Conservation (phyloP, 2,888 invertebrate species). For the Ctenicera cuprea region DNA sequence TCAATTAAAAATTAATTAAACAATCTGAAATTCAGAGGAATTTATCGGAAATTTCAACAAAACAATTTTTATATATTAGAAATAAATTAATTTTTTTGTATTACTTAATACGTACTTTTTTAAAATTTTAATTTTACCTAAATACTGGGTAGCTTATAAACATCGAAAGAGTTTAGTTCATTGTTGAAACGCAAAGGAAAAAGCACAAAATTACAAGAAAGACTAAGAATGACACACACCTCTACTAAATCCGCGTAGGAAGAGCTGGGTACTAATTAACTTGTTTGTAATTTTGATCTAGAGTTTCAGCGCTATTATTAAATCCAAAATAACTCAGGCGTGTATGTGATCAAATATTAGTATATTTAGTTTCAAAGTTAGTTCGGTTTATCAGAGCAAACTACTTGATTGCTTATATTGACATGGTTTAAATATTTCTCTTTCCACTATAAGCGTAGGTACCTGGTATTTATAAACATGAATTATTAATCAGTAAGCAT, state of each 20-base stretch:
- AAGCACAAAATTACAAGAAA: not conserved
- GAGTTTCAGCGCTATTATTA: conserved; percentile 44
- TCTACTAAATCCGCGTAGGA: conserved; percentile 27
- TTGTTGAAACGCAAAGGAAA: not conserved
- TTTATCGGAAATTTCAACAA: too few species aligned
- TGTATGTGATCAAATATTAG: conserved; percentile 36
- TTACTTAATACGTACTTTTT: too few species aligned
- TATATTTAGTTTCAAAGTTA: conserved; percentile 33
- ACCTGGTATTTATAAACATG: not conserved
- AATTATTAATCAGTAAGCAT: not conserved
- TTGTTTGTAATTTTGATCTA: conserved; percentile 45
- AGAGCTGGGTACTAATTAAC: conserved; percentile 39
- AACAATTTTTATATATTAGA: too few species aligned
- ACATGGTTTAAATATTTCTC: not conserved
- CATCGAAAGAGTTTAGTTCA: too few species aligned
- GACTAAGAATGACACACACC: not conserved
- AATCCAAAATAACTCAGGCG: conserved; percentile 43
- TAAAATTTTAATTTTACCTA: not conserved
- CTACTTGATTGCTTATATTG: not conserved
- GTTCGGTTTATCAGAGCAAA: conserved; percentile 9
- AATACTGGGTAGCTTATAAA: too few species aligned
- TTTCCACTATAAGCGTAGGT: not conserved
- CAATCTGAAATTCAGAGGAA: too few species aligned
- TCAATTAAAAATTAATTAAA: not conserved
- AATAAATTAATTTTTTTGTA: too few species aligned